Evolutionary conservation across 1,140 invertebrate genomes (phyloP).

Genomic region (Acromyrmex charruanus): DNA sequence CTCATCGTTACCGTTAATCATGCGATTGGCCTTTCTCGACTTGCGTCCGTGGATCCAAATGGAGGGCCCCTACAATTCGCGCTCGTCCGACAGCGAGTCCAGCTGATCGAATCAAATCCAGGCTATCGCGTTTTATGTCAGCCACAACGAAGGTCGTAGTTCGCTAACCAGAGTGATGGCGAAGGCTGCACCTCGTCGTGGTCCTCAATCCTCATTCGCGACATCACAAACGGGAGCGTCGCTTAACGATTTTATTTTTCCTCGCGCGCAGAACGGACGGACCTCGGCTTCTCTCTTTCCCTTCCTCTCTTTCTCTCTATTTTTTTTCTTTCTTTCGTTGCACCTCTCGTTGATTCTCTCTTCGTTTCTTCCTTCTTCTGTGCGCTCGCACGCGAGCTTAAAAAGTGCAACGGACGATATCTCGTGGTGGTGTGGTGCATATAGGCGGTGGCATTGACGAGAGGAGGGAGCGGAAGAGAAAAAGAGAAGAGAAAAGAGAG

Average conservation of each 20-base stretch:
- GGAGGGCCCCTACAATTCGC: not conserved
- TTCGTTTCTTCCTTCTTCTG: constrained; percentile 35
- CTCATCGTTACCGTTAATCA: not conserved
- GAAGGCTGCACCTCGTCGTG: not conserved
- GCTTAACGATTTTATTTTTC: constrained; percentile 62
- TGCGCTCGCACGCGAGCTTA: constrained; percentile 64
- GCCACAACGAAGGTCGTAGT: not conserved
- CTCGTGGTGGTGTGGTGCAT: constrained; percentile 63
- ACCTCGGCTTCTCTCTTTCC: constrained; percentile 35
- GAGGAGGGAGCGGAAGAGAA: no score
- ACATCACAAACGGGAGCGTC: constrained; percentile 25
- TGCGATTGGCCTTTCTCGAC: not conserved
- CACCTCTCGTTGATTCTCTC: constrained; percentile 20
- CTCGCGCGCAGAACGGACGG: constrained; percentile 14
- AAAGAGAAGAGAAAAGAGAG: not conserved
- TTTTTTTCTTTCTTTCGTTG: not conserved
- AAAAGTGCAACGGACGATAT: constrained; percentile 78
- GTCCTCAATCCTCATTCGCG: not conserved
- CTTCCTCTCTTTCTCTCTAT: not conserved
- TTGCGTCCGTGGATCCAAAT: not conserved
- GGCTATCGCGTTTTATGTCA: not conserved
- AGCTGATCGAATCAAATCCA: not conserved
- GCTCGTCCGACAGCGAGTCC: not conserved
- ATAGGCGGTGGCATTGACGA: constrained; percentile 32
- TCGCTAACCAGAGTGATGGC: constrained; percentile 6